These are phyloP conservation scores for Pithys albifrons DNA, from an alignment of 2,113 vertebrate genomes.

Conservation along the genomic window DNA sequence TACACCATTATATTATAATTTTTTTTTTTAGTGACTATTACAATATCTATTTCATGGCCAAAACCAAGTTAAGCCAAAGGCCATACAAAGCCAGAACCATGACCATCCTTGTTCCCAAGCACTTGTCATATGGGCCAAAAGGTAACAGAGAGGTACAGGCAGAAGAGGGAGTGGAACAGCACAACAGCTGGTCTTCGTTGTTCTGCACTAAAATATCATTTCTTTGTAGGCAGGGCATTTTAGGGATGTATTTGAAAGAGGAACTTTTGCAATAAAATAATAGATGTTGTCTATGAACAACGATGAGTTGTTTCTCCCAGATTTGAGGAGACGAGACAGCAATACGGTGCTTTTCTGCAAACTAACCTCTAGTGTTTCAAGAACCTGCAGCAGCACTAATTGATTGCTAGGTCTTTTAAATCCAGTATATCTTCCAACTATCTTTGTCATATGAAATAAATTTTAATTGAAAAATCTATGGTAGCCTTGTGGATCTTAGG, in stretches of 20 bases:
- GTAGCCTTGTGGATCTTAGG: neutral
- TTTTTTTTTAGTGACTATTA: neutral
- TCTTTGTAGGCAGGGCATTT: neutral
- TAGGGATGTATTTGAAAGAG: neutral
- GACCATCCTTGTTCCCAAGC: accelerated
- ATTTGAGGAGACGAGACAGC: neutral
- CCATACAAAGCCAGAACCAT: neutral
- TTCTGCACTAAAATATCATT: neutral
- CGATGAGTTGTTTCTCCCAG: neutral
- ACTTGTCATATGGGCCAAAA: accelerated
- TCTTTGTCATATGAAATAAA: neutral
- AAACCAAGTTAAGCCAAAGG: neutral
- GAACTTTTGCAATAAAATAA: neutral
- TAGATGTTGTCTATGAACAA: accelerated
- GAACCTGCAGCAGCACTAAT: neutral
- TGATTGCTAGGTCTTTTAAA: neutral
- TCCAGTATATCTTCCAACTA: neutral
- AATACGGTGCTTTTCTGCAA: neutral
- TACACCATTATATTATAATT: neutral
- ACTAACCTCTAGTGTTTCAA: neutral
- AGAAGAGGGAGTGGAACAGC: neutral
- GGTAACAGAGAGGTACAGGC: accelerated
- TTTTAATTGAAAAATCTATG: neutral
- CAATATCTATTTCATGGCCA: neutral
- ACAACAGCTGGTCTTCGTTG: neutral